Conservation (phyloP, 2,113 vertebrate species). For the Ceyx melanurus region DNA sequence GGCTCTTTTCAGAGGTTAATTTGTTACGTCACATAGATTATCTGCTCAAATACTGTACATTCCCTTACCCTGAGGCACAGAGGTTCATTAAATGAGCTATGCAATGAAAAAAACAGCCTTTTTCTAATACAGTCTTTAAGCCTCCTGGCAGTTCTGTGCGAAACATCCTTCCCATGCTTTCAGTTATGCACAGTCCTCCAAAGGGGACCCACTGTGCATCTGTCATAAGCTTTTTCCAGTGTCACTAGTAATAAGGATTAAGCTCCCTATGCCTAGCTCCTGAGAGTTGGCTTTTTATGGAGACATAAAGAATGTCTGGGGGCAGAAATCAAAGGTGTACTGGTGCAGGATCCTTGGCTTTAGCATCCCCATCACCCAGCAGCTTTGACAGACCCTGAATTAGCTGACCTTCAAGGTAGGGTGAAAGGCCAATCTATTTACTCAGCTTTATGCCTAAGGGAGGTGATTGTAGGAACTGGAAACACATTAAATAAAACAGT, state of each 20-base stretch:
- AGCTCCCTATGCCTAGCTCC: slow-evolving; percentile 39
- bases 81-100: slow-evolving; percentile 56
- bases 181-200: slow-evolving; percentile 39
- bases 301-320: slow-evolving; percentile 31
- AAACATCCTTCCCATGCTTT: slow-evolving; percentile 58
- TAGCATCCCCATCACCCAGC: background rate
- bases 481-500: background rate
- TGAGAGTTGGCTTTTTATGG: slow-evolving; percentile 31
- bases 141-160: slow-evolving; percentile 53
- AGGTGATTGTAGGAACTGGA: background rate
- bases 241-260: slow-evolving; percentile 68
- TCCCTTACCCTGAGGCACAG: slow-evolving; percentile 54
- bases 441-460: slow-evolving; percentile 30
- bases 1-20: slow-evolving; percentile 67
- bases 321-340: background rate
- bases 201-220: slow-evolving; percentile 49
- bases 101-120: slow-evolving; percentile 24
- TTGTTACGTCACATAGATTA: slow-evolving; percentile 67
- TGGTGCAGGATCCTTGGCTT: background rate
- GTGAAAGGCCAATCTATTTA: slow-evolving; percentile 41
- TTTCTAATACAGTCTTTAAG: slow-evolving; percentile 62
- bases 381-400: slow-evolving; percentile 16
- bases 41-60: slow-evolving; percentile 68
- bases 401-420: slow-evolving; percentile 53
- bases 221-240: slow-evolving; percentile 60